Percentiles rank a stretch among this genome's conserved stretches.
These are phyloP conservation scores for Metopolophium dirhodum DNA, from an alignment of 1,140 invertebrate species.

Conservation along the genomic window DNA sequence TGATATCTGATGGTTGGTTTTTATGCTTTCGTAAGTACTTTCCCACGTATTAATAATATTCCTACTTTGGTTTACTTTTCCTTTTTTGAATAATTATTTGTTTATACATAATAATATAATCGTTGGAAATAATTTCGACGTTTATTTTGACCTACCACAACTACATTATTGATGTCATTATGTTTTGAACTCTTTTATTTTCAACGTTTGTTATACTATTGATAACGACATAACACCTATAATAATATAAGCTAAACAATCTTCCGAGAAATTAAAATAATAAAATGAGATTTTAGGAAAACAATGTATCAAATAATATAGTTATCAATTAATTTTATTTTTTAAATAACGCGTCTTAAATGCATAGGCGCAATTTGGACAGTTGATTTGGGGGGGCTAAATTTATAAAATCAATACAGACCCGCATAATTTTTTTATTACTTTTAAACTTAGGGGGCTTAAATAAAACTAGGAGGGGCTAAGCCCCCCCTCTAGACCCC, in stretches of 20 bases:
- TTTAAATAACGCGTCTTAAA: neutral
- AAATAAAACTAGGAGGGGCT: too few species aligned
- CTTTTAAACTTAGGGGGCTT: too few species aligned
- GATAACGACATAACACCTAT: neutral
- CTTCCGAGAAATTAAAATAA: neutral
- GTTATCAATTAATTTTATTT: neutral
- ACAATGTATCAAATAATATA: neutral
- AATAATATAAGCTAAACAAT: neutral
- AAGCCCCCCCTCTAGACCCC: too few species aligned
- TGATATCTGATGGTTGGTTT: neutral
- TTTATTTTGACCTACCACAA: neutral
- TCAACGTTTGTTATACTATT: neutral
- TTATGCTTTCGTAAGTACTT: neutral
- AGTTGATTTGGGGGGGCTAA: too few species aligned
- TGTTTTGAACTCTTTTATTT: neutral
- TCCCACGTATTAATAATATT: neutral
- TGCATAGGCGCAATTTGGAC: too few species aligned
- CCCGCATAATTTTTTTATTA: too few species aligned
- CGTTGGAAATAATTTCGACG: neutral
- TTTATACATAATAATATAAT: neutral
- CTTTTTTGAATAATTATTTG: neutral
- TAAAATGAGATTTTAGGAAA: neutral
- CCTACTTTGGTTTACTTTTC: neutral
- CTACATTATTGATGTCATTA: neutral
- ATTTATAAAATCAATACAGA: too few species aligned